These are phyloP conservation scores for Pteropus alecto DNA, from an alignment of 2,113 vertebrate genomes.

Conservation along the genomic window DNA sequence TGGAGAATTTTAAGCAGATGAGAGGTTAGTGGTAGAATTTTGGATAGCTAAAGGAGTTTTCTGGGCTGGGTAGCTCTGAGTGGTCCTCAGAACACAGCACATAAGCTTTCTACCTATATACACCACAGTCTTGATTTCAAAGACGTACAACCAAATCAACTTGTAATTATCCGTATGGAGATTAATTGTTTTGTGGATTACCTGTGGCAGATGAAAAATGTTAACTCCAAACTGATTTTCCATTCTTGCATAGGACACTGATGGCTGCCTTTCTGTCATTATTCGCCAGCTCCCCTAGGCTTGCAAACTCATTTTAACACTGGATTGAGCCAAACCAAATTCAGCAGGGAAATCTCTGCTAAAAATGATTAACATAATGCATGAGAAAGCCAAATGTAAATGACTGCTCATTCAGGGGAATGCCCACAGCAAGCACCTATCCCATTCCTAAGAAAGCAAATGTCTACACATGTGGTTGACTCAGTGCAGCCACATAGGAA, in stretches of 20 bases:
- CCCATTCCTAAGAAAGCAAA: fast-evolving
- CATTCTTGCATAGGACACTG: background rate
- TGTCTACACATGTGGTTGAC: background rate
- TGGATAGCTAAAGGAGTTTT: background rate
- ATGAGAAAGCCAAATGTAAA: background rate
- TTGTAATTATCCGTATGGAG: slow-evolving; percentile 38
- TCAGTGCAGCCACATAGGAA: background rate
- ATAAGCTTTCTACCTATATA: background rate
- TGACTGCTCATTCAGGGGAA: background rate
- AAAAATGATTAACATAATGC: slow-evolving; percentile 38
- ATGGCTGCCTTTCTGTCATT: slow-evolving; percentile 25
- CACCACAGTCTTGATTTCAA: background rate
- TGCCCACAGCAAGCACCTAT: background rate
- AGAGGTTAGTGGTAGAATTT: background rate
- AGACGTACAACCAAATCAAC: slow-evolving; percentile 16
- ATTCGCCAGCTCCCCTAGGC: slow-evolving; percentile 26
- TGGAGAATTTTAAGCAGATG: background rate
- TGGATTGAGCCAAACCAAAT: slow-evolving; percentile 29
- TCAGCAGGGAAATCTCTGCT: slow-evolving; percentile 50
- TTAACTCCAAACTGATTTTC: slow-evolving; percentile 17
- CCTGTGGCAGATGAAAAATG: slow-evolving; percentile 53
- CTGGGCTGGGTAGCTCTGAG: background rate
- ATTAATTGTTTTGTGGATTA: slow-evolving; percentile 56
- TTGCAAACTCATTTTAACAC: slow-evolving; percentile 53
- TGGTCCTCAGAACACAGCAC: background rate